Conservation (phyloP, 2,888 invertebrate genomes). For the Priocnemis perturbator region DNA sequence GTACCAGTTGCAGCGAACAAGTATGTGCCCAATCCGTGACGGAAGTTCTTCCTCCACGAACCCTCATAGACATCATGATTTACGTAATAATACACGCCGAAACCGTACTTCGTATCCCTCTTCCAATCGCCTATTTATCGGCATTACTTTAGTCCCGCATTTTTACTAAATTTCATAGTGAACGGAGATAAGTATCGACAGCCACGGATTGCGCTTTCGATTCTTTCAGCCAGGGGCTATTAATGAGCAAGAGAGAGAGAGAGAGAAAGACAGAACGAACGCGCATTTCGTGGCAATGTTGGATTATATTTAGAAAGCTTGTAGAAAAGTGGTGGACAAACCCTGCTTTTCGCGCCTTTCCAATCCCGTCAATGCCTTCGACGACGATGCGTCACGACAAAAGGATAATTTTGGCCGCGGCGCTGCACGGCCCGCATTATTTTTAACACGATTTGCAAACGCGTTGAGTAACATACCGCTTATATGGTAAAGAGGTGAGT, state of each 20-base stretch:
- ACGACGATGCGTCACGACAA: constrained; percentile 4
- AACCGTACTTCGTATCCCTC: constrained; percentile 83
- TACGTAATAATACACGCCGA: constrained; percentile 84
- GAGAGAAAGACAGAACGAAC: neutral
- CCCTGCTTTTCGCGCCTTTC: constrained; percentile 1
- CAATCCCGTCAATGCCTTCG: constrained; percentile 11
- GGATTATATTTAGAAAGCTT: constrained; percentile 23
- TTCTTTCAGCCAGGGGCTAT: too few relatives aligned
- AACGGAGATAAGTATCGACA: too few relatives aligned
- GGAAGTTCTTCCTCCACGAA: constrained; percentile 84
- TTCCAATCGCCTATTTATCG: constrained; percentile 80
- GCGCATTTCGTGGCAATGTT: constrained; percentile 7
- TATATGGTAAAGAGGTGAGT: neutral
- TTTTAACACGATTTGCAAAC: neutral
- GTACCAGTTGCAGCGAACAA: constrained; percentile 79
- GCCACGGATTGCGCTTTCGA: too few relatives aligned
- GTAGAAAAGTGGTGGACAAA: constrained; percentile 24
- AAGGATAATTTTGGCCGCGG: neutral
- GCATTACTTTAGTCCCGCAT: neutral
- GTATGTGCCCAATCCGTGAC: constrained; percentile 89
- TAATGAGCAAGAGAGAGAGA: too few relatives aligned
- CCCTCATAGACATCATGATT: constrained; percentile 90
- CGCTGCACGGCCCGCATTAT: neutral
- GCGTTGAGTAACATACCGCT: constrained; percentile 1
- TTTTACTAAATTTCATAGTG: too few relatives aligned